These are phyloP conservation scores for Papilio protenor DNA, from an alignment of 2,888 invertebrate genomes.

Conservation along the genomic window DNA sequence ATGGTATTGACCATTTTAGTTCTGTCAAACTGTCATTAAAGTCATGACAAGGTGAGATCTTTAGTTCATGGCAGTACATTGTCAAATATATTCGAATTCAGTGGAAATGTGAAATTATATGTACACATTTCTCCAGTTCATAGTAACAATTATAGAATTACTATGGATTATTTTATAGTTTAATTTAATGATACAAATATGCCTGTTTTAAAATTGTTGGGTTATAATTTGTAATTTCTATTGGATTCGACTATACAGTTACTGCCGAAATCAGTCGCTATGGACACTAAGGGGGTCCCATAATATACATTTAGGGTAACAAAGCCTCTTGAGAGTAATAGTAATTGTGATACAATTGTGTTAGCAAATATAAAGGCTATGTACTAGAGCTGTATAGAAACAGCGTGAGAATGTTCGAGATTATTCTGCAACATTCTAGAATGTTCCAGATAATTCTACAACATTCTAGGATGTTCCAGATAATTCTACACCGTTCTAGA, in stretches of 20 bases:
- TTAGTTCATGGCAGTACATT: too few species aligned
- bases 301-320: neutral
- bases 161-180: too few species aligned
- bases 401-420: neutral
- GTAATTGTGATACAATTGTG: neutral
- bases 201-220: too few species aligned
- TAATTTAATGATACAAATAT: too few species aligned
- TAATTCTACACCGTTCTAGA: neutral
- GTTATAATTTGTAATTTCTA: too few species aligned
- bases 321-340: neutral
- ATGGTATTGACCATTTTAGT: too few species aligned
- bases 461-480: neutral
- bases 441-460: neutral
- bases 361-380: neutral
- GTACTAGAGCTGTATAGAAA: neutral
- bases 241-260: neutral
- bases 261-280: conserved; percentile 1
- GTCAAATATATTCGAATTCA: too few species aligned
- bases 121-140: too few species aligned
- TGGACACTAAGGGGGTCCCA: neutral
- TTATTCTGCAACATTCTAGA: neutral
- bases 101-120: too few species aligned
- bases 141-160: too few species aligned
- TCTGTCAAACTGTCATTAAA: too few species aligned
- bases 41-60: too few species aligned